Base-by-base conservation (phyloP, 2,113 vertebrate genomes). In the Spheniscus mendiculus region DNA sequence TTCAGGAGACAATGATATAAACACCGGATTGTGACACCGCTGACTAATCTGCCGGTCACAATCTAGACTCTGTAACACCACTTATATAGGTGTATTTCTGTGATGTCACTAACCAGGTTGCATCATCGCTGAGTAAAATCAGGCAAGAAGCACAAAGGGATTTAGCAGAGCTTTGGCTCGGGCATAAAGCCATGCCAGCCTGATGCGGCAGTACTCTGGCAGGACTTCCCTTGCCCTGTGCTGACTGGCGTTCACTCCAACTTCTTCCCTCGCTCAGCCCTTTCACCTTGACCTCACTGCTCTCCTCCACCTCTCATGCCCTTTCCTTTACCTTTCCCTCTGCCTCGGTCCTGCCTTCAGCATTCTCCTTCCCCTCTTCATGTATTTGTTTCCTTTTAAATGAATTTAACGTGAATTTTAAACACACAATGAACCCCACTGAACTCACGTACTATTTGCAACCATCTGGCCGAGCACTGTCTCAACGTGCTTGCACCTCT, bases 31-130 rank as follows among this genome's bases (percentile, higher is more conserved):
- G 93, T 89, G 90, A 97, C 93, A 96, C 81, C 12, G 0, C 92
- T 93, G 96, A 95, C 77, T 96, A 96, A 97, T 70, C 90, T 89
- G 92, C 95, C 17, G 65, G 90, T 93, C 92, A 97, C 89, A 91
- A 94, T 87, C 93, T 90, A 88, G 83, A 63, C 72, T 85, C 78
- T 80, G 87, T 87, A 90, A 95, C 90, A 89, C 73, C 89, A 59
- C 76, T 52, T 89, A 88, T 89, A 88, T 85, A 95, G 93, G 83
- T 92, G 91, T 89, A 53, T 83, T 96, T 89, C 65, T 86, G 79
- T 96, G 78, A 89, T 95, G 93, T 96, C 96, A 96, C 78, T 56
- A 34, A 10, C 69, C 3, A 5, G 20, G 44, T 94, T 96, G 94
- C 96, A 83, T 92, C 95, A 96, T 6, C 8, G 3, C 81, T 53